These are phyloP conservation scores for Nudaria mundana DNA, from an alignment of 2,888 invertebrate genomes.

Conservation along the genomic window DNA sequence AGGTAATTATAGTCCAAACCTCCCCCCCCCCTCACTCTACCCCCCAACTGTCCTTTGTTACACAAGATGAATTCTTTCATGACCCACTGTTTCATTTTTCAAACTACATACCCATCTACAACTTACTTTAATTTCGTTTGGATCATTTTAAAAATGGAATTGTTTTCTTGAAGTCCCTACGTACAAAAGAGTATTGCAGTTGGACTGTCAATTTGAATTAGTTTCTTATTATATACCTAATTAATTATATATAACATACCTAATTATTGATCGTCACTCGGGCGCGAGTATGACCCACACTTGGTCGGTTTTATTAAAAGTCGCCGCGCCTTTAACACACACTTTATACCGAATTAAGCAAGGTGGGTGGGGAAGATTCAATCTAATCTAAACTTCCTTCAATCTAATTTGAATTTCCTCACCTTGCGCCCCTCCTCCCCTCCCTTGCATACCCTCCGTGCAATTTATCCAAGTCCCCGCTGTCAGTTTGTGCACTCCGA, in stretches of 20 bases:
- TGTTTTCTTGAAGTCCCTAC: constrained; percentile 3
- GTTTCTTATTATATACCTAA: too few relatives aligned
- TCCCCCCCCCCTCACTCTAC: too few relatives aligned
- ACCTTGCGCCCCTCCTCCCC: constrained; percentile 26
- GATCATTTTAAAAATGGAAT: neutral
- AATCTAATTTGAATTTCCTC: constrained; percentile 76
- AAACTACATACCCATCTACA: too few relatives aligned
- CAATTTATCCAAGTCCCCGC: constrained; percentile 26
- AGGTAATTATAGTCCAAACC: constrained; percentile 24
- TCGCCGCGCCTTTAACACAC: too few relatives aligned
- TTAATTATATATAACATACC: too few relatives aligned
- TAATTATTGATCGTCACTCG: neutral
- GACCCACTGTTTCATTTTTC: constrained; percentile 17
- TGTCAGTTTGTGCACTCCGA: constrained; percentile 17
- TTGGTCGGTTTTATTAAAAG: too few relatives aligned
- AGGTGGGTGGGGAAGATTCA: constrained; percentile 74
- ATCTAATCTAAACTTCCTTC: constrained; percentile 78
- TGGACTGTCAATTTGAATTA: too few relatives aligned
- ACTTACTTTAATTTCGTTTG: constrained; percentile 13
- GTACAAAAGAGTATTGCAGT: too few relatives aligned
- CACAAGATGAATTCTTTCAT: constrained; percentile 13
- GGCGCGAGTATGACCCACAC: neutral
- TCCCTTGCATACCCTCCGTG: constrained; percentile 26
- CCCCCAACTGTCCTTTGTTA: constrained; percentile 6
- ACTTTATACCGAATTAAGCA: constrained; percentile 72